Percentiles rank a stretch among this genome's conserved stretches.
Evolutionary conservation across 2,797 vertebrate species (phyloP).

Genomic region (Anguilla marmorata): DNA sequence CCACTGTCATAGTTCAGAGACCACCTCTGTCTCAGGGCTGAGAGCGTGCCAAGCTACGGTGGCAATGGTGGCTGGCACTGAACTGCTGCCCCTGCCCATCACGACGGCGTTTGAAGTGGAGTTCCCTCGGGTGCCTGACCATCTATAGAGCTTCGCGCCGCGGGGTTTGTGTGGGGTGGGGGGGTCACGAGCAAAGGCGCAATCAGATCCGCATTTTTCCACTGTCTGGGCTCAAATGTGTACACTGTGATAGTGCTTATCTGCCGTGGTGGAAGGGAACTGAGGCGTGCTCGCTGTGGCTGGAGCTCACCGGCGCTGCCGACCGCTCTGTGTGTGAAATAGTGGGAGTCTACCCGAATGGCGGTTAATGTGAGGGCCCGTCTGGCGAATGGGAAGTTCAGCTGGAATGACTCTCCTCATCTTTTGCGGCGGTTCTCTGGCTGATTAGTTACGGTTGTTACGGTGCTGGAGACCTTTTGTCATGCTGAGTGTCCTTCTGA

Average conservation of each 20-base stretch:
- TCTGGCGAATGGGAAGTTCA: neutral
- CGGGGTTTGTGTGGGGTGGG: neutral
- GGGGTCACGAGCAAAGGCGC: neutral
- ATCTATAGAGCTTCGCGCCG: neutral
- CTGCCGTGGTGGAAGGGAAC: neutral
- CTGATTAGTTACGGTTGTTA: neutral
- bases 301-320: neutral
- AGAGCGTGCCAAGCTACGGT: neutral
- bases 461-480: neutral
- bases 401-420: neutral
- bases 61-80: neutral
- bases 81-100: neutral
- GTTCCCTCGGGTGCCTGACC: neutral
- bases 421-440: neutral
- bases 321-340: neutral
- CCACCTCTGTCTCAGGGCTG: neutral
- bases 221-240: neutral
- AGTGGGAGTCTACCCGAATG: neutral
- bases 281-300: neutral
- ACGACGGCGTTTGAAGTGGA: neutral
- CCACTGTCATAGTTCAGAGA: neutral
- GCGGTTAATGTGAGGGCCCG: neutral
- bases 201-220: slow-evolving; percentile 10
- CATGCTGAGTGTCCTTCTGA: neutral
- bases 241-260: neutral